These are phyloP conservation scores for Cardinalis cardinalis DNA, from an alignment of 2,113 vertebrate species.

Conservation along the genomic window DNA sequence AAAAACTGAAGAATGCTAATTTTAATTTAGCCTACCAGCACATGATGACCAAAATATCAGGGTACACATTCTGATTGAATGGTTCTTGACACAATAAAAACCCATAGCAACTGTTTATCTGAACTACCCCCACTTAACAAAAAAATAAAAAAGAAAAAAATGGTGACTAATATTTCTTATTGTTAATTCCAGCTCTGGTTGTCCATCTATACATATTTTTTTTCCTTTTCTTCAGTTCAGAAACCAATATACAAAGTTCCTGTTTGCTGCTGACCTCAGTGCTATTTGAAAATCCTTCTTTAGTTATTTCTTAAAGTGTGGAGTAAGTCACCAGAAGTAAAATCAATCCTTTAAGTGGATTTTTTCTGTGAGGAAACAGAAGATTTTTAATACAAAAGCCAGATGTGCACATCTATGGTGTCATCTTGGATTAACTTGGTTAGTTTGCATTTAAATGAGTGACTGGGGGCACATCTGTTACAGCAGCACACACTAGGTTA, in stretches of 20 bases:
- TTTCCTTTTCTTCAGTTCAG: neutral
- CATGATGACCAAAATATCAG: neutral
- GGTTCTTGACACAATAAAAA: neutral
- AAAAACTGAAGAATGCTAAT: neutral
- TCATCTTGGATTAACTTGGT: neutral
- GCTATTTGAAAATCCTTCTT: neutral
- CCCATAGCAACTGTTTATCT: too few relatives aligned
- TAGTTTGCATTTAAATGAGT: neutral
- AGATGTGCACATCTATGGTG: fast-evolving
- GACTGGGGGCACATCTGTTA: neutral
- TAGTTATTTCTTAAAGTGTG: neutral
- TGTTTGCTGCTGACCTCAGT: neutral
- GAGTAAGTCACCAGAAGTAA: neutral
- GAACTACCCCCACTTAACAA: neutral
- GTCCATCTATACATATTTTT: neutral
- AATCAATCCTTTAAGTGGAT: neutral
- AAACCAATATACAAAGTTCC: neutral
- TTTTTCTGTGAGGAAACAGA: neutral
- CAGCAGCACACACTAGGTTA: neutral
- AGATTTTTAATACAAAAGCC: neutral
- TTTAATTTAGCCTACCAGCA: neutral
- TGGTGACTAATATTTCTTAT: neutral
- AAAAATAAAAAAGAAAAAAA: neutral
- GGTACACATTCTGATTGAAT: neutral
- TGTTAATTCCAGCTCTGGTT: neutral